Conservation (phyloP, 1,140 invertebrate genomes). For the Drosophila guanche region DNA sequence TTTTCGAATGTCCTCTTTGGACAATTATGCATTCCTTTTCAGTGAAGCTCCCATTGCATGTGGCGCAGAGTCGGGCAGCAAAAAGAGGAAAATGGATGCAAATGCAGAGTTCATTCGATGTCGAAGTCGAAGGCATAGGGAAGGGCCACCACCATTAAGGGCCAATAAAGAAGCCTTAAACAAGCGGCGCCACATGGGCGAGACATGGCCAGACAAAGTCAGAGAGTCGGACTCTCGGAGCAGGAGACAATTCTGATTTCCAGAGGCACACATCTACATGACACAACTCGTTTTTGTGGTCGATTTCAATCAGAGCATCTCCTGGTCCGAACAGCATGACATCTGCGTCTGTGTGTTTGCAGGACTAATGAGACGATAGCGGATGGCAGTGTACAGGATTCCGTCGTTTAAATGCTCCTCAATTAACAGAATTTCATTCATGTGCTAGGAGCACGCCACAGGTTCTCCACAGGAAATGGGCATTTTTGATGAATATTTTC, state of each 20-base stretch:
- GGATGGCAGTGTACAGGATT: no score
- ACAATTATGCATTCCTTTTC: constrained; percentile 61
- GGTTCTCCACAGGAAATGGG: no score
- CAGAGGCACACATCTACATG: constrained; percentile 41
- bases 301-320: constrained; percentile 44
- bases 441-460: no score
- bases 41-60: constrained; percentile 25
- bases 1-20: constrained; percentile 54
- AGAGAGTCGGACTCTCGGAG: no score
- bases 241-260: constrained; percentile 26
- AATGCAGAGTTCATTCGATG: constrained; percentile 58
- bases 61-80: constrained; percentile 6
- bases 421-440: no score
- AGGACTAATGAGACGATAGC: constrained; percentile 39
- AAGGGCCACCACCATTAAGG: constrained; percentile 7
- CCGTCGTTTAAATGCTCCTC: no score
- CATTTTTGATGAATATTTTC: no score
- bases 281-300: constrained; percentile 46
- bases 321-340: constrained; percentile 21
- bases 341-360: constrained; percentile 11
- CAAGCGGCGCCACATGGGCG: constrained; percentile 67
- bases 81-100: constrained; percentile 33
- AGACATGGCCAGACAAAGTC: constrained; percentile 50
- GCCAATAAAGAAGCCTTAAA: constrained; percentile 52
- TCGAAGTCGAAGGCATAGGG: constrained; percentile 55